Evolutionary conservation across 2,113 vertebrate genomes (phyloP).

Genomic region (Trichomycterus rosablanca): DNA sequence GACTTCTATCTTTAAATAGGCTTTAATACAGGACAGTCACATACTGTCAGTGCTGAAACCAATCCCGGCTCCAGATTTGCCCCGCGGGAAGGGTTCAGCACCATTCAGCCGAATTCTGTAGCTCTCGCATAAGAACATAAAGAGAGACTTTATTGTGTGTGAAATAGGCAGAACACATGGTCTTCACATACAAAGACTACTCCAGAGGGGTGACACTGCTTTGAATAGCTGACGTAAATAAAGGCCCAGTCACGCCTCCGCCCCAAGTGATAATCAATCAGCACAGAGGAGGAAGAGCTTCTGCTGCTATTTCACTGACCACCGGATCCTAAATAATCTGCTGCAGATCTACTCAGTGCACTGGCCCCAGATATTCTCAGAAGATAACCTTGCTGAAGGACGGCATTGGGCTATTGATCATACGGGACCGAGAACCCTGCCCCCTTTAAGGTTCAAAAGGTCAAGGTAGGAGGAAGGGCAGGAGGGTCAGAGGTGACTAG

Average conservation of each 20-base stretch:
- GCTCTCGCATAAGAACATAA: slow-evolving; percentile 39
- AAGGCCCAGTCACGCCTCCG: slow-evolving; percentile 38
- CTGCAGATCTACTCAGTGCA: slow-evolving; percentile 9
- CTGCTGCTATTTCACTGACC: slow-evolving; percentile 48
- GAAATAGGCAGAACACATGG: slow-evolving; percentile 47
- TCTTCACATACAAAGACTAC: slow-evolving; percentile 15
- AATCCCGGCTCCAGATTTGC: slow-evolving; percentile 50
- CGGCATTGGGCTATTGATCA: slow-evolving; percentile 58
- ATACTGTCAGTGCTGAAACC: slow-evolving; percentile 50
- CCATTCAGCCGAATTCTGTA: slow-evolving; percentile 24
- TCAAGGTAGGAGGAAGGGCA: slow-evolving; percentile 47
- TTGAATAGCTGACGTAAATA: slow-evolving; percentile 35
- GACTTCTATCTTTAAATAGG: slow-evolving; percentile 51
- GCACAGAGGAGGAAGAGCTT: slow-evolving; percentile 36
- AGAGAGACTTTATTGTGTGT: slow-evolving; percentile 49
- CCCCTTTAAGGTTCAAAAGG: slow-evolving; percentile 54
- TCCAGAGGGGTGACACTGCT: slow-evolving; percentile 7
- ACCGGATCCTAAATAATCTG: slow-evolving; percentile 30
- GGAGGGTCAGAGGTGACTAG: slow-evolving; percentile 23
- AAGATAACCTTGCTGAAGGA: slow-evolving; percentile 38
- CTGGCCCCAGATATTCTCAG: slow-evolving; percentile 21
- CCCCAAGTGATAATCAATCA: slow-evolving; percentile 50
- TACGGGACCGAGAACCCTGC: slow-evolving; percentile 8
- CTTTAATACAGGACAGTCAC: slow-evolving; percentile 39
- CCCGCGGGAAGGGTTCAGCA: slow-evolving; percentile 37